Percentiles rank a stretch among this genome's conserved stretches.
These are phyloP conservation scores for Solenopsis invicta DNA, from an alignment of 1,140 invertebrate species.

Conservation along the genomic window DNA sequence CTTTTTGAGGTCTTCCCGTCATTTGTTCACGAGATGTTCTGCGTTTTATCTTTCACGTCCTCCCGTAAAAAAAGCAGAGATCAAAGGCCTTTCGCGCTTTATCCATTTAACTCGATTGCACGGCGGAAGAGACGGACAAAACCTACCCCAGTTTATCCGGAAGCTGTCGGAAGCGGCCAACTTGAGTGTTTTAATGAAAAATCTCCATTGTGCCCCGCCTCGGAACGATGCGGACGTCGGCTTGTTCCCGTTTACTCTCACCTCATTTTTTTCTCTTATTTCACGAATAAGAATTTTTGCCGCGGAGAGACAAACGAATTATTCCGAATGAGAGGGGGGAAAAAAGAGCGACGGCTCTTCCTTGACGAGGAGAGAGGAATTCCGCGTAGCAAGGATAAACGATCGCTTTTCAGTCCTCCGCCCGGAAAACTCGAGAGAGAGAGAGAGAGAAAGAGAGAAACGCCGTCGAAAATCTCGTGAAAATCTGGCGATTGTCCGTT, in stretches of 20 bases:
- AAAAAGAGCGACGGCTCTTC: neutral
- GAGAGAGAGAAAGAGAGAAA: neutral
- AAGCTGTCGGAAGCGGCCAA: conserved; percentile 49
- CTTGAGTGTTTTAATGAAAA: conserved; percentile 61
- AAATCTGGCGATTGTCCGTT: conserved; percentile 30
- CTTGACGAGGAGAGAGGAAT: conserved; percentile 31
- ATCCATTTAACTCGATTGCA: conserved; percentile 43
- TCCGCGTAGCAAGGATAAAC: conserved; percentile 32
- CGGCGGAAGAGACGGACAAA: conserved; percentile 20
- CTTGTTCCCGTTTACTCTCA: neutral
- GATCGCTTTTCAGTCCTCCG: conserved; percentile 40
- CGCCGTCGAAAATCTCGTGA: neutral
- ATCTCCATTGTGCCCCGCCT: conserved; percentile 20
- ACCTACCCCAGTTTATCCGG: conserved; percentile 46
- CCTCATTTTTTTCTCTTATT: conserved; percentile 37
- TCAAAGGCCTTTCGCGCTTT: conserved; percentile 31
- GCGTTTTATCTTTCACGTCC: neutral
- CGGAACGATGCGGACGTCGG: conserved; percentile 11
- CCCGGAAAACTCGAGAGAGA: neutral
- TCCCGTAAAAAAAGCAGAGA: neutral
- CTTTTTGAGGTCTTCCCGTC: neutral
- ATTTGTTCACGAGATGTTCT: neutral
- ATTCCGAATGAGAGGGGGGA: neutral
- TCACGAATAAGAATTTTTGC: conserved; percentile 46
- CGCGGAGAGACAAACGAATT: conserved; percentile 35